These are phyloP conservation scores for Cantharis nigra DNA, from an alignment of 2,888 invertebrate species.

Conservation along the genomic window DNA sequence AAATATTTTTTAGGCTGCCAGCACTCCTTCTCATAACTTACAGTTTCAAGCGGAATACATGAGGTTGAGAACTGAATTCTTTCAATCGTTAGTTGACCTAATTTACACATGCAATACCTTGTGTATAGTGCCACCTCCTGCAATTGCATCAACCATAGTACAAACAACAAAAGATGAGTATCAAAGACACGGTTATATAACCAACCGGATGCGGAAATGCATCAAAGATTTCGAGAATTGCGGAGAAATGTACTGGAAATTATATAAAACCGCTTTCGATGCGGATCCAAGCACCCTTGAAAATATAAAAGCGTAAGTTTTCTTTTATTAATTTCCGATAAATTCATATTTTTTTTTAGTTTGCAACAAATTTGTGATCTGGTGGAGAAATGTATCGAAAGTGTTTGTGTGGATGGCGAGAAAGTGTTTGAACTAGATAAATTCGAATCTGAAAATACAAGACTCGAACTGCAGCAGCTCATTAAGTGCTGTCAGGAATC, in stretches of 20 bases:
- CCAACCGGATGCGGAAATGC: constrained; percentile 77
- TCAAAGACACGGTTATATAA: constrained; percentile 78
- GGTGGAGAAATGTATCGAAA: constrained; percentile 75
- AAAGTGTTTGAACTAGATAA: constrained; percentile 48
- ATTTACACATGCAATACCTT: constrained; percentile 74
- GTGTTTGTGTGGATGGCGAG: constrained; percentile 62
- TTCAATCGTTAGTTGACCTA: constrained; percentile 69
- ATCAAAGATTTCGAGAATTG: constrained; percentile 73
- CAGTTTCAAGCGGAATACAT: constrained; percentile 80
- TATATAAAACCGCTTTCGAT: constrained; percentile 85
- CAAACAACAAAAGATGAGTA: constrained; percentile 78
- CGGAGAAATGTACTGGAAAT: constrained; percentile 73
- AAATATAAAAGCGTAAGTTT: constrained; percentile 69
- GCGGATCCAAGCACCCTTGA: constrained; percentile 79
- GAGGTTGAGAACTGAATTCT: constrained; percentile 73
- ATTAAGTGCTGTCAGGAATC: constrained; percentile 55
- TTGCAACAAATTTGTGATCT: constrained; percentile 80
- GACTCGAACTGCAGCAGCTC: constrained; percentile 56
- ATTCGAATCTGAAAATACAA: constrained; percentile 52
- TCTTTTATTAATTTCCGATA: neutral
- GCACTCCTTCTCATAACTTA: constrained; percentile 65
- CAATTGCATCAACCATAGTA: constrained; percentile 83
- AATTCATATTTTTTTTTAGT: constrained; percentile 53
- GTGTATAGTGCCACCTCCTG: constrained; percentile 91
- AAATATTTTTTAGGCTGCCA: constrained; percentile 63